Percentiles rank a stretch among this genome's conserved stretches.
Evolutionary conservation across 2,888 invertebrate genomes (phyloP).

Genomic region (Gryllus longicercus): DNA sequence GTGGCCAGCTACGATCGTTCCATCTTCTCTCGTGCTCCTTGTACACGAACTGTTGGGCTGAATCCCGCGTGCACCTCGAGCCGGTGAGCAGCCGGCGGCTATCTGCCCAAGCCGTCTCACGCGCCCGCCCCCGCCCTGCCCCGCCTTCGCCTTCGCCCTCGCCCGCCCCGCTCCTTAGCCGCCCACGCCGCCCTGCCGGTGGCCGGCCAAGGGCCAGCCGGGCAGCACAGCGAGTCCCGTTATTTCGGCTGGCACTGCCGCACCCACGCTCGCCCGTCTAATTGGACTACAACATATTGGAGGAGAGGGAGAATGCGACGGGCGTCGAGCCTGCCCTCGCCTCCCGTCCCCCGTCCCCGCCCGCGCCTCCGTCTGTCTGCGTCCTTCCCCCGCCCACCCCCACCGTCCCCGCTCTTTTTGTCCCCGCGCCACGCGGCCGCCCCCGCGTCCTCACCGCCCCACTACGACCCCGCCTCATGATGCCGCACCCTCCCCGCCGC

Average conservation of each 20-base stretch:
- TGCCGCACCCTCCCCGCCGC: background rate
- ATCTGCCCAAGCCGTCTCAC: too few relatives aligned
- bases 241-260: background rate
- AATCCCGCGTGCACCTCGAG: too few relatives aligned
- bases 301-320: background rate
- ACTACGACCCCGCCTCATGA: background rate
- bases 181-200: too few relatives aligned
- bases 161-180: too few relatives aligned
- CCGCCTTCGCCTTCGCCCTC: too few relatives aligned
- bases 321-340: background rate
- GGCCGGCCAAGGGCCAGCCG: background rate
- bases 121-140: too few relatives aligned
- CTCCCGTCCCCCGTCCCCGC: background rate
- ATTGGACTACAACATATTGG: slow-evolving; percentile 17
- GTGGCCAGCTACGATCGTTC: too few relatives aligned
- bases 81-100: too few relatives aligned
- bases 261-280: background rate
- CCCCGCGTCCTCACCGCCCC: background rate
- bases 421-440: background rate
- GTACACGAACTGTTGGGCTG: too few relatives aligned
- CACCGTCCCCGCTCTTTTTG: background rate
- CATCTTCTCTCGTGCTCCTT: too few relatives aligned
- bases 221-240: background rate
- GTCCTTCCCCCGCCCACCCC: background rate
- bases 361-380: background rate